phyloP scores from a whole-genome alignment of 2,113 vertebrate genomes.

The Melanerpes formicivorus region DNA sequence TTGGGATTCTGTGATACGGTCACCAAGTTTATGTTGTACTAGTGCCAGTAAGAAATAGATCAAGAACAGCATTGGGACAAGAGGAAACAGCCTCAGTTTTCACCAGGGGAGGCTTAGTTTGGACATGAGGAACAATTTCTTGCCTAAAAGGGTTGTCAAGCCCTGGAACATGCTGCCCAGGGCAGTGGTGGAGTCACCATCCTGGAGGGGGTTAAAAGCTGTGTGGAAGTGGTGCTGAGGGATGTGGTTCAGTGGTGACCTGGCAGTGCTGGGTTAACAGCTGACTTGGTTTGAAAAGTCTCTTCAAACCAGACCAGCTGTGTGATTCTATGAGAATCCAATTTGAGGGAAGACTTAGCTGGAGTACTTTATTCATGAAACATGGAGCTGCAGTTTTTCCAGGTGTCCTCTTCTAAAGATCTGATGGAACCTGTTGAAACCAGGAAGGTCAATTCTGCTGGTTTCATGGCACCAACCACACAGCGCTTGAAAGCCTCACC shows the following conservation, averaged over 20 bases:
- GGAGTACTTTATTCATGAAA: background rate
- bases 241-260: background rate
- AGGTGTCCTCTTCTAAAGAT: background rate
- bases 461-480: background rate
- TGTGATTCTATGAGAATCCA: background rate
- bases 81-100: background rate
- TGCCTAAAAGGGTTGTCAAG: background rate
- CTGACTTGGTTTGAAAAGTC: too few relatives aligned
- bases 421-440: too few relatives aligned
- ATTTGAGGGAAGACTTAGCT: background rate
- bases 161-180: background rate
- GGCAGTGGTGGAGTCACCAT: background rate
- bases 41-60: background rate
- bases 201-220: background rate
- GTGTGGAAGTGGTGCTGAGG: background rate
- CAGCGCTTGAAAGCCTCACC: background rate
- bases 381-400: background rate
- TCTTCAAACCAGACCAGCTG: background rate
- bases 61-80: background rate
- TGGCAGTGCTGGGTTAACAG: background rate
- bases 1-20: too few relatives aligned
- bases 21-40: background rate
- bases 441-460: background rate
- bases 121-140: background rate
- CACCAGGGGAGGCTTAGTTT: background rate